Evolutionary conservation across 2,888 invertebrate species (phyloP).

Genomic region (Cerceris ruficornis): DNA sequence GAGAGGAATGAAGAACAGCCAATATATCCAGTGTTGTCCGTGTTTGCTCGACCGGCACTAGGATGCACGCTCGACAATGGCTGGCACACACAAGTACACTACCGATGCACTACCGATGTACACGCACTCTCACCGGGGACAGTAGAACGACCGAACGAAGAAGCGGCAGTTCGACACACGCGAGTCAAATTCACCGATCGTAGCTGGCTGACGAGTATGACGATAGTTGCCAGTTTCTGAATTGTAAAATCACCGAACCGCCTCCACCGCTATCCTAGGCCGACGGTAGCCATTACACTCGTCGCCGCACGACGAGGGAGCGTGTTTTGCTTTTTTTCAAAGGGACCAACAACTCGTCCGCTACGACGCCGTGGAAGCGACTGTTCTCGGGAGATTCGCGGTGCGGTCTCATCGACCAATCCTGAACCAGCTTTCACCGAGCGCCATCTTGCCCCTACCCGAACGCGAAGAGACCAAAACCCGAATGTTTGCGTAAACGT

Average conservation of each 20-base stretch:
- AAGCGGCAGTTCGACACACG: slow-evolving; percentile 53
- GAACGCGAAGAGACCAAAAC: slow-evolving; percentile 65
- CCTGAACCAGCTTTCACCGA: slow-evolving; percentile 63
- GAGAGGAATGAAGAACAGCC: slow-evolving; percentile 30
- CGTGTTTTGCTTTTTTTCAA: slow-evolving; percentile 59
- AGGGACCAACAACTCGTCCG: slow-evolving; percentile 60
- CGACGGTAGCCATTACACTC: slow-evolving; percentile 67
- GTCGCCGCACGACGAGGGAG: slow-evolving; percentile 58
- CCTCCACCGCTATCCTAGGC: slow-evolving; percentile 50
- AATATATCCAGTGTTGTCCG: slow-evolving; percentile 55
- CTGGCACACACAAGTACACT: slow-evolving; percentile 68
- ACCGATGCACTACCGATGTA: slow-evolving; percentile 52
- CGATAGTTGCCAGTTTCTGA: slow-evolving; percentile 15
- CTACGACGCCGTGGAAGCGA: slow-evolving; percentile 66
- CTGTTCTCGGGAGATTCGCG: slow-evolving; percentile 71
- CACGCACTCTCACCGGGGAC: slow-evolving; percentile 62
- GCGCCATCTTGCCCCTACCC: slow-evolving; percentile 71
- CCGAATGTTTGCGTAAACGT: slow-evolving; percentile 65
- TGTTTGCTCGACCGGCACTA: slow-evolving; percentile 51
- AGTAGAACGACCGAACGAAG: slow-evolving; percentile 36
- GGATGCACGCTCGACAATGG: slow-evolving; percentile 68
- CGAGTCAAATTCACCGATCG: slow-evolving; percentile 38
- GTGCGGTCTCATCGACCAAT: slow-evolving; percentile 71
- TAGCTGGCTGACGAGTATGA: slow-evolving; percentile 23
- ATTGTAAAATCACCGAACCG: slow-evolving; percentile 20